Percentiles rank a stretch among this genome's conserved stretches.
phyloP scores from a whole-genome alignment of 2,888 invertebrate genomes.

The Hyalella azteca region DNA sequence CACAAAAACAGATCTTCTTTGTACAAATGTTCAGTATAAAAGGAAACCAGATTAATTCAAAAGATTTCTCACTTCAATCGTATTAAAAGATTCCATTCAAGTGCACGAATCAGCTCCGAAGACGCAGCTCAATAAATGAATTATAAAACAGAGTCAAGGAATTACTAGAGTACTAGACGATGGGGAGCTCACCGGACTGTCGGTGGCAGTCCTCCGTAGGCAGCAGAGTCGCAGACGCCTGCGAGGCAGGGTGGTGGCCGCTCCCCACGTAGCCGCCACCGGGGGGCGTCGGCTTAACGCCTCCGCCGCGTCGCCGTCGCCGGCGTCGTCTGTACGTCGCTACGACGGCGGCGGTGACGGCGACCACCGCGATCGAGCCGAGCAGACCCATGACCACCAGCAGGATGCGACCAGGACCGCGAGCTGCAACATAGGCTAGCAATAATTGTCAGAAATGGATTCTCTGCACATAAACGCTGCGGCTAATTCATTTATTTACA shows the following conservation, averaged over 20 bases:
- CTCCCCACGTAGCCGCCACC: background rate
- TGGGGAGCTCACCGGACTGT: background rate
- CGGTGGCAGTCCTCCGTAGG: background rate
- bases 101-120: too few species aligned
- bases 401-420: constrained; percentile 31
- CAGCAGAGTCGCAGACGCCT: constrained; percentile 8
- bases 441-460: too few species aligned
- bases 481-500: too few species aligned
- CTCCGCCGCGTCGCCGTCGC: background rate
- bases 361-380: constrained; percentile 2
- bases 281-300: background rate
- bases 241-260: background rate
- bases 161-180: too few species aligned
- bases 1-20: background rate
- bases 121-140: too few species aligned
- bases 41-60: too few species aligned
- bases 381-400: constrained; percentile 27
- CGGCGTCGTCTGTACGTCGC: constrained; percentile 23
- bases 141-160: too few species aligned
- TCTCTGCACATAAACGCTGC: too few species aligned
- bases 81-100: too few species aligned
- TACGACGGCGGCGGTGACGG: constrained; percentile 4
- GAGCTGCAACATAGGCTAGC: too few species aligned
- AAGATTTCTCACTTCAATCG: too few species aligned
- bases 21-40: background rate